Evolutionary conservation across 2,888 invertebrate species (phyloP), one percentile per base, ranked within the genome.

Genomic region (Dasypolia templi): DNA sequence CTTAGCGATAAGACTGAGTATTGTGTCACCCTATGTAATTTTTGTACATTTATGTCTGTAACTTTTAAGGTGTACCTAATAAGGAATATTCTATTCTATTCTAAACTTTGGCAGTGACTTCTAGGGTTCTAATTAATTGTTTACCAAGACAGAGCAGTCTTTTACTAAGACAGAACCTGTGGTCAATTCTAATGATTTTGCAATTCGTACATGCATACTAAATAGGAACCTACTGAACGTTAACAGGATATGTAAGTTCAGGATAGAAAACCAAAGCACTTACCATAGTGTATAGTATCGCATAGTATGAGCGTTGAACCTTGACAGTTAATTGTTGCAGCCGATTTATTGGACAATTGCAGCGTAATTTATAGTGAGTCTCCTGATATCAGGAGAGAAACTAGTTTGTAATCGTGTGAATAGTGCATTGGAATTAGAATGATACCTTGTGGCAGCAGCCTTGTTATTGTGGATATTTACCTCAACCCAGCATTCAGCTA

Each of bases 281-380:
- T 35, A 56, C 26, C 9, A 22, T n/a, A 61, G 49, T 55, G 61
- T 14, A 32, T 22, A n/a, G 19, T 62, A 44, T 17, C 2, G 29
- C 29, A 17, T 14, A 56, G 26, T 32, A 29, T 64, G 77, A 64
- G 32, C 71, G 22, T 46, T 49, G 70, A 61, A 63, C 82, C 81
- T 67, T 82, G 83, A 32, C 59, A 68, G 72, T 82, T 72, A 63
- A 77, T 82, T 72, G 72, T 56, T 72, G 68, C 55, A 82, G 61
- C 62, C 69, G 80, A 81, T 82, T 81, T 82, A 81, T 82, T 72
- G 53, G 65, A 72, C 56, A 66, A 66, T 62, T 69, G 72, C 77
- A 71, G 17, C 19, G 51, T 77, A 68, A 80, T 82, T 82, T 80
- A 72, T 77, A 19, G 58, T 9, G 17, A 51, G 44, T 64, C 55